phyloP scores from a whole-genome alignment of 2,888 invertebrate species.

The Phania funesta region DNA sequence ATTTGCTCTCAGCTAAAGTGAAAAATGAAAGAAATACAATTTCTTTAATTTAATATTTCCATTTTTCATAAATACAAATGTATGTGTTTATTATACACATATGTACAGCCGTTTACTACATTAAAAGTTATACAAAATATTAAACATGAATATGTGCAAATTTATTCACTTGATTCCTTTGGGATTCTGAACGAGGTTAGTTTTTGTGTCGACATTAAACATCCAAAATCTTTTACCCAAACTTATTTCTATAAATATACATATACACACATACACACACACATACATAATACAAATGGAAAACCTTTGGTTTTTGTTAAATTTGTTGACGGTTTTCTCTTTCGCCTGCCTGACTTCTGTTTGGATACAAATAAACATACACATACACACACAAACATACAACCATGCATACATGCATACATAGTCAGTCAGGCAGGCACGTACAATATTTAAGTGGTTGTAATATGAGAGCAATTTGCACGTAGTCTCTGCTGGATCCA shows the following conservation, averaged over 20 bases:
- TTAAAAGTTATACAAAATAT: neutral
- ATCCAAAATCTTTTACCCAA: constrained; percentile 9
- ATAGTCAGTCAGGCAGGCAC: constrained; percentile 50
- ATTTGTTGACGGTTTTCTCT: neutral
- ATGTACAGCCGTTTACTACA: no score
- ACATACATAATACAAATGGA: constrained; percentile 1
- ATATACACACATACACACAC: neutral
- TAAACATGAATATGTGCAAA: neutral
- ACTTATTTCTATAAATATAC: neutral
- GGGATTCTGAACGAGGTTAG: neutral
- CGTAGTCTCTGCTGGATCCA: constrained; percentile 58
- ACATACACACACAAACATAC: neutral
- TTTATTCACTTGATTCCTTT: constrained; percentile 3
- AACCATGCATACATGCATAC: neutral
- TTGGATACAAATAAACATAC: neutral
- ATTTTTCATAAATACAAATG: no score
- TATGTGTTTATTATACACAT: no score
- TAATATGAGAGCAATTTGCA: constrained; percentile 65
- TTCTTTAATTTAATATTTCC: no score
- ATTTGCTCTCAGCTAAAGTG: no score
- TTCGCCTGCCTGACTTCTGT: neutral
- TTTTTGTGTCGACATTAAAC: constrained; percentile 24
- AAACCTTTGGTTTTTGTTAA: constrained; percentile 24
- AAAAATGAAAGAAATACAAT: no score
- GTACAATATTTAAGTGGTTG: constrained; percentile 65